Base-by-base conservation (phyloP, 2,797 vertebrate genomes). In the Adrianichthys oophorus region DNA sequence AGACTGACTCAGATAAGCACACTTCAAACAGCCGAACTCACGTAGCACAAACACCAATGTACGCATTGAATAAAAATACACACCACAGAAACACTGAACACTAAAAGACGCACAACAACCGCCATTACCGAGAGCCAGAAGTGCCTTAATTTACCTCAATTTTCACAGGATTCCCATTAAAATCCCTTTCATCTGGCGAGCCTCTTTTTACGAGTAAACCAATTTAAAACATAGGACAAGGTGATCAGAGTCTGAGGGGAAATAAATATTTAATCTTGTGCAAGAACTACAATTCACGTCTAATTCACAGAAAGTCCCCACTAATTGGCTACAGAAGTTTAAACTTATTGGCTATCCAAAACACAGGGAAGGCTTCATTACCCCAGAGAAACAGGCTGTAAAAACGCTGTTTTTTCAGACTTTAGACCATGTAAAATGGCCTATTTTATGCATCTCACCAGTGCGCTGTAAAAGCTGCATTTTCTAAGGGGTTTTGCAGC, bases 1-100 rank as follows among this genome's bases (percentile, higher is more conserved):
- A 49, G 37, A 61, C 48, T 54, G 65, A 79, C 57, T 74, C 68
- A 52, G 13, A 64, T 51, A 42, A 48, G 56, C 55, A 65, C 52
- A 69, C 49, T 62, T 64, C 69, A 71, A 69, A 75, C 15, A 64
- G 18, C 15, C 50, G 51, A 42, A 19, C 32, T 10, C 48, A 60
- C 53, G 53, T 21, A 18, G 16, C 41, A 43, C 14, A 43, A 3
- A 18, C 16, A 45, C 17, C 19, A 7, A 45, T 13, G 10, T 18
- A 18, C 44, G 19, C 44, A 44, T 26, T 1, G 26, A 12, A 40
- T 45, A 62, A 26, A 46, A 32, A 26, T 7, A 29, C 53, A 56
- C 41, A 41, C 19, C 18, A 1, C n/a, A 8, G 32, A 41, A 48
- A 69, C 59, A 55, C 12, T 2, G 59, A 46, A 56, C 5, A 15